These are phyloP conservation scores for Rousettus leschenaultii DNA, from an alignment of 2,113 vertebrate genomes.

Conservation along the genomic window DNA sequence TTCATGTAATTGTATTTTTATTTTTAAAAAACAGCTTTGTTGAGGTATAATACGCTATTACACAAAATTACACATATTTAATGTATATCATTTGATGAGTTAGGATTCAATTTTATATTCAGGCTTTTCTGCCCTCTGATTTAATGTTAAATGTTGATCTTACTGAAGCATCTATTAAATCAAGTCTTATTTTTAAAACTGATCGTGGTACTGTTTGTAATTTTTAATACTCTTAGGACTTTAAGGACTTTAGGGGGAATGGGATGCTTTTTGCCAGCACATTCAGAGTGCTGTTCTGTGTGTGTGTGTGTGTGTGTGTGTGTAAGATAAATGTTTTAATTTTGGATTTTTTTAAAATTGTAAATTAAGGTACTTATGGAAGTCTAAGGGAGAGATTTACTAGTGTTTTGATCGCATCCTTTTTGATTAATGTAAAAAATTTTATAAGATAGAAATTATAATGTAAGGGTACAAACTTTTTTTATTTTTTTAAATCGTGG, in stretches of 20 bases:
- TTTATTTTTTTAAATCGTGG: background rate
- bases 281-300: background rate
- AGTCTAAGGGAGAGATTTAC: background rate
- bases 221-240: background rate
- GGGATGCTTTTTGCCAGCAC: background rate
- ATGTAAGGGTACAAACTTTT: background rate
- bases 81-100: background rate
- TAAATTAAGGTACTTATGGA: background rate
- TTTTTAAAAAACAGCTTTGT: background rate
- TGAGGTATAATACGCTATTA: background rate
- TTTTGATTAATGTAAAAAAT: background rate
- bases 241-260: background rate
- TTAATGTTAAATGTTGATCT: conserved; percentile 6
- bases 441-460: background rate
- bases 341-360: background rate
- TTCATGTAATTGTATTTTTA: background rate
- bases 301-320: background rate
- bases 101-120: background rate
- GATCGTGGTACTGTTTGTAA: background rate
- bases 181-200: background rate
- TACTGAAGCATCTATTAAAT: background rate
- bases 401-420: background rate
- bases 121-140: background rate
- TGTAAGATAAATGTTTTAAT: background rate
- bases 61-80: background rate